A percentile compares a stretch with the other conserved stretches of the same genome.
Conservation (phyloP, 1,140 invertebrate genomes). For the Chrysoperla carnea region DNA sequence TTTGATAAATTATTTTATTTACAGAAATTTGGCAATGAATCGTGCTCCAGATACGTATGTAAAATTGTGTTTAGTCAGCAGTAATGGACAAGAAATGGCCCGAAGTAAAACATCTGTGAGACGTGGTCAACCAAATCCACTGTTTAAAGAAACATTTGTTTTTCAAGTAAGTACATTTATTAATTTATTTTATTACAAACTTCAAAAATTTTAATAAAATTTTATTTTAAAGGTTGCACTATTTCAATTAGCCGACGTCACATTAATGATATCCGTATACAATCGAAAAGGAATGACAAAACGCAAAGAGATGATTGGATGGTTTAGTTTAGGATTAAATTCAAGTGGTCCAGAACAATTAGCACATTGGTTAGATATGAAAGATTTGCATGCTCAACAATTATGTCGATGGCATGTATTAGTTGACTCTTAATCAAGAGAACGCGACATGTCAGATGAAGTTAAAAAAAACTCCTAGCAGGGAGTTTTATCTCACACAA, state of each 20-base stretch:
- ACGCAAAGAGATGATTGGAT: constrained; percentile 89
- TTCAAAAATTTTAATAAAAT: neutral
- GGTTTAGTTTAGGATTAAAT: constrained; percentile 83
- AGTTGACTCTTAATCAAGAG: constrained; percentile 23
- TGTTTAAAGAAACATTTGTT: constrained; percentile 91
- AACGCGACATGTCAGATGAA: too few relatives aligned
- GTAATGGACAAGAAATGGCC: constrained; percentile 81
- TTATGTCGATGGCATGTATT: constrained; percentile 60
- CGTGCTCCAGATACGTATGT: constrained; percentile 86
- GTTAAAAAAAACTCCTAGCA: too few relatives aligned
- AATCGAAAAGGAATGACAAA: constrained; percentile 79
- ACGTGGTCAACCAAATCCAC: constrained; percentile 81
- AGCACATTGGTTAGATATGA: constrained; percentile 88
- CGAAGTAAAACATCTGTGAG: constrained; percentile 79
- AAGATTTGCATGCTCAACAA: constrained; percentile 48
- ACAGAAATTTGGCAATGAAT: constrained; percentile 45
- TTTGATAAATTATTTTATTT: constrained; percentile 7
- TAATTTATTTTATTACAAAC: neutral
- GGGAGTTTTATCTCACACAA: too few relatives aligned
- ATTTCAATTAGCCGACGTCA: constrained; percentile 90
- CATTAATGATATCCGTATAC: constrained; percentile 84
- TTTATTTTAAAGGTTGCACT: constrained; percentile 54
- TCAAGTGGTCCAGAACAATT: constrained; percentile 81
- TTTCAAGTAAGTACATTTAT: constrained; percentile 53
- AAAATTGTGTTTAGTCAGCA: constrained; percentile 77